Evolutionary conservation across 2,113 vertebrate genomes (phyloP), one percentile per base, ranked within the genome.

Genomic region (Bufo gargarizans): DNA sequence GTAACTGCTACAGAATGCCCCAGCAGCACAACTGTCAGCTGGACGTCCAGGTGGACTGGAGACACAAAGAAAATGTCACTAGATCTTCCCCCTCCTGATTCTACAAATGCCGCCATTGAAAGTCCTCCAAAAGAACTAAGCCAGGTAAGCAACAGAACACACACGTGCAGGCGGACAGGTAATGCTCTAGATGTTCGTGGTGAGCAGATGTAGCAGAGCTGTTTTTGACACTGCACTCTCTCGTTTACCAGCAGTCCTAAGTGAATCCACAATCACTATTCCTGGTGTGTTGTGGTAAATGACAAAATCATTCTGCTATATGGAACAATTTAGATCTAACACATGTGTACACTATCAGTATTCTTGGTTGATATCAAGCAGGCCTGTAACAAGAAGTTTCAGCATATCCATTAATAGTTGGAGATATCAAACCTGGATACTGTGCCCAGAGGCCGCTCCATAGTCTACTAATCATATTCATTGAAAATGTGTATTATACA

Each of bases 1-100:
- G 59, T 69, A 72, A 69, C 72, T 84, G 87, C 22, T 63, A 89
- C 87, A 89, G n/a, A 84, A 89, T 89, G 87, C 84, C 72, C 87
- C 72, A 84, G 87, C 72, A 84, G 49, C 81, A 78, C 72, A 71
- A 43, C 49, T 45, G 81, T 63, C 56, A 89, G 61, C 81, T 49
- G 59, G 84, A 50, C 63, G 71, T 84, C 61, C 82, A 69, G 72
- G 87, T 84, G 81, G 69, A 49, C 50, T 59, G 74, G 72, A 65
- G 74, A 63, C 58, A 81, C 76, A 19, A 47, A 56, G 50, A 84
- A 9, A 78, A 89, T 89, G 87, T 84, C 87, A 20, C 14, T 77
- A 56, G 20, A 84, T 84, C 12, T 78, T 49, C 87, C 87, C 49
- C 80, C 6, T 89, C 72, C 82, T 69, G 82, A 84, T 67, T 50